Percentiles rank a stretch among this genome's conserved stretches.
Evolutionary conservation across 2,888 invertebrate species (phyloP).

Genomic region (Listrodromus nycthemerus): DNA sequence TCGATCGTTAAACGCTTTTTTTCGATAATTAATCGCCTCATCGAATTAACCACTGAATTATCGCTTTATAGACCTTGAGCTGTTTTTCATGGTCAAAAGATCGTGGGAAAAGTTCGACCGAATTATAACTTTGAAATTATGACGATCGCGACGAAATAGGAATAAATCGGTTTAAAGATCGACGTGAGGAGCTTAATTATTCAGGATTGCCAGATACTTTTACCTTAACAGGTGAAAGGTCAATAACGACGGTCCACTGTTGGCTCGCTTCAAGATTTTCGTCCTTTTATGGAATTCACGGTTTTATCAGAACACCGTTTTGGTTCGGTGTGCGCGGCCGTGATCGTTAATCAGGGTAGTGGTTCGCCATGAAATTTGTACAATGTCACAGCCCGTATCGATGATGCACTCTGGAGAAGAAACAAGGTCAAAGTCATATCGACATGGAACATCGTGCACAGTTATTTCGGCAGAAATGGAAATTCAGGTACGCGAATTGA

Average conservation of each 20-base stretch:
- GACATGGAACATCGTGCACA: conserved; percentile 38
- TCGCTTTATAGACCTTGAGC: conserved; percentile 54
- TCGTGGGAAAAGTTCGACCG: neutral
- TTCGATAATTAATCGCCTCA: conserved; percentile 57
- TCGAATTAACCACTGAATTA: conserved; percentile 55
- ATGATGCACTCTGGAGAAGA: conserved; percentile 22
- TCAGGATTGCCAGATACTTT: neutral
- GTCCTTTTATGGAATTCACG: conserved; percentile 59
- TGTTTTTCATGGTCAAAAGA: conserved; percentile 8
- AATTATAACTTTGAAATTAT: neutral
- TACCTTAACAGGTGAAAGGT: conserved; percentile 49
- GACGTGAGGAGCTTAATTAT: neutral
- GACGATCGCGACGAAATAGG: neutral
- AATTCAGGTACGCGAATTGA: conserved; percentile 36
- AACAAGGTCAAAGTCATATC: conserved; percentile 60
- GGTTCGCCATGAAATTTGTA: conserved; percentile 65
- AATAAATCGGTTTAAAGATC: conserved; percentile 10
- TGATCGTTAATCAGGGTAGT: conserved; percentile 52
- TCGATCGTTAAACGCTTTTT: conserved; percentile 42
- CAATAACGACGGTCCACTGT: conserved; percentile 42
- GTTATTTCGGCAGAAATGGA: conserved; percentile 52
- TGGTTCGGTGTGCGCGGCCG: conserved; percentile 30
- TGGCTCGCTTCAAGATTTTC: conserved; percentile 57
- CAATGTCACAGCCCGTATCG: conserved; percentile 59
- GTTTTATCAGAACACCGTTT: conserved; percentile 61